A percentile compares a stretch with the other conserved stretches of the same genome.
phyloP scores from a whole-genome alignment of 2,113 vertebrate genomes.

The Hydrochoerus hydrochaeris region DNA sequence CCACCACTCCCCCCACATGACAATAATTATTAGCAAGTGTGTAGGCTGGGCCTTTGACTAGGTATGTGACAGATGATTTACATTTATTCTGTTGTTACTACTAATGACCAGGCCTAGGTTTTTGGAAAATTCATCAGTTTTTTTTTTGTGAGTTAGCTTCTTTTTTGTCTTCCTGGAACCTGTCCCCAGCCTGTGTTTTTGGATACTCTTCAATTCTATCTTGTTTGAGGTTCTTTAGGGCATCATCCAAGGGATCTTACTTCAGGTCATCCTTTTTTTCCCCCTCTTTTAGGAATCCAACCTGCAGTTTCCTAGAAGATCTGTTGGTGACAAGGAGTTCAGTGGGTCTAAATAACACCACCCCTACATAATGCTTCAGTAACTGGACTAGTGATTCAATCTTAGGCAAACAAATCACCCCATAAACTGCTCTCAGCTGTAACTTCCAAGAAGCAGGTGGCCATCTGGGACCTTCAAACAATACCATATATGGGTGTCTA shows the following conservation, averaged over 20 bases:
- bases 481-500: too few species aligned
- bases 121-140: neutral
- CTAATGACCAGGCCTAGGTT: neutral
- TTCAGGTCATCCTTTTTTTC: neutral
- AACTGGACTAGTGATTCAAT: neutral
- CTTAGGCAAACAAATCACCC: neutral
- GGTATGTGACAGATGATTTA: neutral
- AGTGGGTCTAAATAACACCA: neutral
- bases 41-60: neutral
- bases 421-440: neutral
- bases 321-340: neutral
- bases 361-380: neutral
- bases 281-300: neutral
- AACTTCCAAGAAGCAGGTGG: neutral
- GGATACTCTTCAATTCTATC: neutral
- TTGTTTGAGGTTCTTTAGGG: neutral
- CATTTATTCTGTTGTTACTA: neutral
- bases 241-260: neutral
- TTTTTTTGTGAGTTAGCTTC: neutral
- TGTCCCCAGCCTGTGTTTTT: neutral
- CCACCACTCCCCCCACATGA: neutral
- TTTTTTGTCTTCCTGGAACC: neutral
- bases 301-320: neutral
- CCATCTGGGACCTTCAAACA: neutral
- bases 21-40: neutral